Evolutionary conservation across 2,888 invertebrate species (phyloP).

Genomic region (Acrobasis suavella): DNA sequence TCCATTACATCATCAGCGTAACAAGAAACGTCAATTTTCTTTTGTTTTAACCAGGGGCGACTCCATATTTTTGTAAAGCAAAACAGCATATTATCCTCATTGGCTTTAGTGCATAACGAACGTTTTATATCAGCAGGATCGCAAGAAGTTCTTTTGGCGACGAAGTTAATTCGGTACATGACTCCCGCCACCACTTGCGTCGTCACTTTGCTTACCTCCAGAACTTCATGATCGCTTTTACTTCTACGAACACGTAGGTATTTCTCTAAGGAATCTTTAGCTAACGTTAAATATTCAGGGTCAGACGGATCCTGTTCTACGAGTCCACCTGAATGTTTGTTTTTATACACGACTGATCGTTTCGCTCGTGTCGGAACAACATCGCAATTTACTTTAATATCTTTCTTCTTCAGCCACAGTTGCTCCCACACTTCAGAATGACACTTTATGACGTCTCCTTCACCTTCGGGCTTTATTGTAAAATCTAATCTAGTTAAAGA

Average conservation of each 20-base stretch:
- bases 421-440: conserved; percentile 36
- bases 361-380: not conserved
- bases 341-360: conserved; percentile 5
- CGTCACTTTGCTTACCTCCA: conserved; percentile 46
- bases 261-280: conserved; percentile 37
- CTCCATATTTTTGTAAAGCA: conserved; percentile 80
- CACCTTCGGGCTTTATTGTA: conserved; percentile 23
- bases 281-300: conserved; percentile 34
- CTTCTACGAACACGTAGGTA: conserved; percentile 35
- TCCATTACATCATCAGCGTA: conserved; percentile 37
- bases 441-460: conserved; percentile 40
- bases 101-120: conserved; percentile 35
- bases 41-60: conserved; percentile 73
- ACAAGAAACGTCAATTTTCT: conserved; percentile 59
- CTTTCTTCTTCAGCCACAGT: conserved; percentile 35
- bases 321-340: conserved; percentile 35
- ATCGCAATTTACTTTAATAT: conserved; percentile 39
- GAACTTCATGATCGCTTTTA: conserved; percentile 39
- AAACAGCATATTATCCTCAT: conserved; percentile 35
- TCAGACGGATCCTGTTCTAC: conserved; percentile 32
- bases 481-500: conserved; percentile 33
- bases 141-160: conserved; percentile 42
- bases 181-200: conserved; percentile 50
- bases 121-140: conserved; percentile 31
- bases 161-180: conserved; percentile 50